A percentile compares a stretch with the other conserved stretches of the same genome.
Evolutionary conservation across 2,113 vertebrate genomes (phyloP).

Genomic region (Oxyura jamaicensis): DNA sequence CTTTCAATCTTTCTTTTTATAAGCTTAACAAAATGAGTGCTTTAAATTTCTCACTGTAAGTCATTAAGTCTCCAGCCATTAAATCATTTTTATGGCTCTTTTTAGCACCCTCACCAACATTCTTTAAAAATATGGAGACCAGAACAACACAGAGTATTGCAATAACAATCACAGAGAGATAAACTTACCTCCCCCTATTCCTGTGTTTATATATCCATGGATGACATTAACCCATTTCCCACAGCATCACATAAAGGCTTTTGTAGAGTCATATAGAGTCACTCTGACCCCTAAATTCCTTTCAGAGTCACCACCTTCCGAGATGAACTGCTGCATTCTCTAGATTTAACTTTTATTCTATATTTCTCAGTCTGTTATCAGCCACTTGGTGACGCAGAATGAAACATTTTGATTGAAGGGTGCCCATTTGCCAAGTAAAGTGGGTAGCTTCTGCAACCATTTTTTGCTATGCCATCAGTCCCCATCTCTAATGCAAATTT

Average conservation of each 20-base stretch:
- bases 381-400: constrained; percentile 22
- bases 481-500: neutral
- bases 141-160: neutral
- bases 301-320: neutral
- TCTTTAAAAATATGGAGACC: constrained; percentile 6
- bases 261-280: neutral
- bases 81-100: constrained; percentile 50
- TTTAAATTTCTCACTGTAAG: constrained; percentile 48
- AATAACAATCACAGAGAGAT: neutral
- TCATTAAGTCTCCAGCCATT: constrained; percentile 30
- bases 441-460: neutral
- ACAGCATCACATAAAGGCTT: neutral
- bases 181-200: constrained; percentile 4
- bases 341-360: neutral
- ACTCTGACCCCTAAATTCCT: constrained; percentile 11
- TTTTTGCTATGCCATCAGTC: neutral
- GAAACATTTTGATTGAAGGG: neutral
- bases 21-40: constrained; percentile 38
- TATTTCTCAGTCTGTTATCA: neutral
- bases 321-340: neutral
- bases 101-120: neutral
- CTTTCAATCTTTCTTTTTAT: constrained; percentile 53
- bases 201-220: constrained; percentile 1
- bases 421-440: neutral
- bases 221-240: constrained; percentile 14